Percentiles rank a stretch among this genome's conserved stretches.
phyloP scores from a whole-genome alignment of 2,888 invertebrate genomes.

The Cordilura impudica region DNA sequence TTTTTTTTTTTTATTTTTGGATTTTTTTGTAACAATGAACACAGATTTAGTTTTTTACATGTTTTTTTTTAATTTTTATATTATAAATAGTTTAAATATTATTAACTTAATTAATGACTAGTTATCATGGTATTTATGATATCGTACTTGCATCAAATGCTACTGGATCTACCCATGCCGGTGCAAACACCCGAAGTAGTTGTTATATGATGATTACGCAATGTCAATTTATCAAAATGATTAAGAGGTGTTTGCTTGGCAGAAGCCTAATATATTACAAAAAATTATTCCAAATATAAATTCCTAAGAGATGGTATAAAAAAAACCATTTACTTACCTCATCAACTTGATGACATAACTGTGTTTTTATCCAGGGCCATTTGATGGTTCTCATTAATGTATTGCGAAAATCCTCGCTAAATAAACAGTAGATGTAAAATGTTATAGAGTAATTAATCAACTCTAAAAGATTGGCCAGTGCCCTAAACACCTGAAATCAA shows the following conservation, averaged over 20 bases:
- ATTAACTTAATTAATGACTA: neutral
- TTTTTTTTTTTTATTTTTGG: slow-evolving; percentile 19
- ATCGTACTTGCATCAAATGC: slow-evolving; percentile 71
- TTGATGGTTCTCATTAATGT: slow-evolving; percentile 83
- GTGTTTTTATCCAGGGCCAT: slow-evolving; percentile 79
- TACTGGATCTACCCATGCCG: slow-evolving; percentile 75
- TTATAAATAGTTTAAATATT: slow-evolving; percentile 40
- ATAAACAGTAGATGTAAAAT: slow-evolving; percentile 88
- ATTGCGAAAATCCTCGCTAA: slow-evolving; percentile 87
- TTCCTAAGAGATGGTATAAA: slow-evolving; percentile 34
- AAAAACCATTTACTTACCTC: slow-evolving; percentile 70
- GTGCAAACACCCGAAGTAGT: slow-evolving; percentile 76
- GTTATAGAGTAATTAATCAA: slow-evolving; percentile 87
- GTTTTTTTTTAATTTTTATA: slow-evolving; percentile 24
- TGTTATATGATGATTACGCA: slow-evolving; percentile 75
- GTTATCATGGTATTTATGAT: slow-evolving; percentile 34
- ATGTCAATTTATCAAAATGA: slow-evolving; percentile 69
- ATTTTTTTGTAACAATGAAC: slow-evolving; percentile 58
- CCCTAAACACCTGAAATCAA: slow-evolving; percentile 81
- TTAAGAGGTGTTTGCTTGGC: slow-evolving; percentile 70
- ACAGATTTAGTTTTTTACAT: slow-evolving; percentile 51
- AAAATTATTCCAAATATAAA: neutral
- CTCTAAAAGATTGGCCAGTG: slow-evolving; percentile 85
- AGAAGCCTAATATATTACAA: slow-evolving; percentile 61
- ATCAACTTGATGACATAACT: slow-evolving; percentile 73